A percentile compares a stretch with the other conserved stretches of the same genome.
Evolutionary conservation across 2,888 invertebrate genomes (phyloP).

Genomic region (Tipula unca): DNA sequence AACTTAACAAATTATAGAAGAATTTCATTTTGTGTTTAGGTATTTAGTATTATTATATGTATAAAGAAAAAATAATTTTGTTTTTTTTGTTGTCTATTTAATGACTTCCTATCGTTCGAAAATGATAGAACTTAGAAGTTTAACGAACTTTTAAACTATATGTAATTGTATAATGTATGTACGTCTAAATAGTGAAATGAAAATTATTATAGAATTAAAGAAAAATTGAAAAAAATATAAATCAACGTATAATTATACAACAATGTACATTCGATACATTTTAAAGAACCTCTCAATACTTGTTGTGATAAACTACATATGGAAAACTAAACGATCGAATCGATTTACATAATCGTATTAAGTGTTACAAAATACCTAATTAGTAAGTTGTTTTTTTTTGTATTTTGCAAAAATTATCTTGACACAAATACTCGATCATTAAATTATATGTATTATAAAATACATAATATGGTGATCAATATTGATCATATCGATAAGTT

Average conservation of each 20-base stretch:
- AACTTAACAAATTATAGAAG: background rate
- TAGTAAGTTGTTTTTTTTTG: background rate
- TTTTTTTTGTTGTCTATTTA: background rate
- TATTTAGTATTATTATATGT: background rate
- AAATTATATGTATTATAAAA: background rate
- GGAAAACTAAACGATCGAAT: background rate
- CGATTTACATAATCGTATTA: background rate
- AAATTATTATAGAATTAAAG: background rate
- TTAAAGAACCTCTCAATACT: background rate
- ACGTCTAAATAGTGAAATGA: background rate
- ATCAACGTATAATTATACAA: background rate
- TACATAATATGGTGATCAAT: background rate
- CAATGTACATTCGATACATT: background rate
- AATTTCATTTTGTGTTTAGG: background rate
- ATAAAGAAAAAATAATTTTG: background rate
- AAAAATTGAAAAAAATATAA: background rate
- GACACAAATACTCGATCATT: background rate
- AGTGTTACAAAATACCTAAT: background rate
- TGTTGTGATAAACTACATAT: background rate
- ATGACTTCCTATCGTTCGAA: background rate
- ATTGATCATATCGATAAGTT: background rate
- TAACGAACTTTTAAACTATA: background rate
- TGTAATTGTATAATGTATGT: background rate
- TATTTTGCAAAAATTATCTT: constrained; percentile 3
- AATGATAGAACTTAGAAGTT: background rate